Base-by-base conservation (phyloP, 2,113 vertebrate genomes). In the Eidolon helvum region DNA sequence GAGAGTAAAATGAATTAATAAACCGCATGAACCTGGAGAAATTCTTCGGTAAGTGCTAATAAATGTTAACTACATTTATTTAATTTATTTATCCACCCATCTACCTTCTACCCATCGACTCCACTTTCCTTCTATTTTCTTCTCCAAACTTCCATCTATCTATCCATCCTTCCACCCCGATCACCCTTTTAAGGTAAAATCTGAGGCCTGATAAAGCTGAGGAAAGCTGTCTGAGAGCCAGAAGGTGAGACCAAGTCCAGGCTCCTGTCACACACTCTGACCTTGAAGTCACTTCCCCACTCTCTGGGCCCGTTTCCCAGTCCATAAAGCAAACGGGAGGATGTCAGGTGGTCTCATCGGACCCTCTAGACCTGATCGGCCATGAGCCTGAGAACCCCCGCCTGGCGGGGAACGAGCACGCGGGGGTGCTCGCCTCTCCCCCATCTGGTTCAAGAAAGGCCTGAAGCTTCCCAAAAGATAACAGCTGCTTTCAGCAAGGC, bases 331-430 rank as follows among this genome's bases (percentile, higher is more conserved):
- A 48, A 35, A 68, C 6, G 10, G 21, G 10, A 0, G 28, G 40
- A 10, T 11, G 10, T 30, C 3, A 24, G 12, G 1, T 1, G 38
- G 16, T 9, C 75, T 53, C n/a, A 24, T 0, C 2, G 2, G 38
- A 4, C 38, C 16, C 16, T 14, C 12, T 0, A 14, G 45, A 16
- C 24, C 11, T 26, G 10, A 28, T 8, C 26, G 11, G n/a, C 26
- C 26, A 0, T 10, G 55, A n/a, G 26, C n/a, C 72, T 18, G 18
- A 80, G 33, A 72, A 4, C 2, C 30, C n/a, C 33, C 28, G 30
- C 10, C 48, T 24, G 26, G 45, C 10, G 10, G 48, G n/a, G 26
- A 22, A 30, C 0, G 28, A 19, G 22, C 50, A 10, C 0, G 0
- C 12, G 3, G 22, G 19, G 28, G 7, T 35, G 4, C 40, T 7